Evolutionary conservation across 2,797 vertebrate species (phyloP), one percentile per base, ranked within the genome.

Genomic region (Peromyscus attwateri): DNA sequence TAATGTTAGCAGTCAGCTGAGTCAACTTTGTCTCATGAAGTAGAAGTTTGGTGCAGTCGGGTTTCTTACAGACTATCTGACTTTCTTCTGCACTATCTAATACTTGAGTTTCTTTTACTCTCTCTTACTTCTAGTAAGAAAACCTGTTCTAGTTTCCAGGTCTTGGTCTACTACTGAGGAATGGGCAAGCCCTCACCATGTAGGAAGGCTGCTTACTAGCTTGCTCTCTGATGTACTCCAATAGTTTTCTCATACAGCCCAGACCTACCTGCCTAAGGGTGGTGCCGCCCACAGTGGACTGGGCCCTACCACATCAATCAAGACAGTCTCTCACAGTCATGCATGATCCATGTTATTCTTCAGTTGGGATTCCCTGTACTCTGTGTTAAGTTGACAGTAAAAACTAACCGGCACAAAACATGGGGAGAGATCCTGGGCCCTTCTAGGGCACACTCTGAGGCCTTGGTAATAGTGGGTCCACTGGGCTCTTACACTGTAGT

Each of bases 61-160:
- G 77, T 95, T 94, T 92, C 76, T 73, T 29, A 25, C 46, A 92
- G 64, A 34, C 19, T 70, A 60, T 27, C 12, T 55, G 25, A 14
- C n/a, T 46, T 81, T 49, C 62, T 64, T 92, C 73, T 68, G 4
- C 31, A 40, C 68, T 57, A 37, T 0, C 10, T 14, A 29, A 9
- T 10, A 31, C 16, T 66, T 73, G 87, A 31, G 8, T 92, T 83
- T 83, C 55, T 37, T 37, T 73, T 87, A 1, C 73, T 25, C 23
- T 89, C 76, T 87, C 46, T 92, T 87, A 46, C 13, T 79, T 95
- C 91, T 85, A 31, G 31, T 92, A 79, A 93, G 77, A 89, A 87
- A 60, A 40, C 11, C 10, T 66, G 31, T 52, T 34, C 46, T 55
- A 52, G 76, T 52, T 52, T 79, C 46, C 29, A 79, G 31, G 17